These are phyloP conservation scores for Cotesia chilonis DNA, from an alignment of 1,140 invertebrate species.

Conservation along the genomic window DNA sequence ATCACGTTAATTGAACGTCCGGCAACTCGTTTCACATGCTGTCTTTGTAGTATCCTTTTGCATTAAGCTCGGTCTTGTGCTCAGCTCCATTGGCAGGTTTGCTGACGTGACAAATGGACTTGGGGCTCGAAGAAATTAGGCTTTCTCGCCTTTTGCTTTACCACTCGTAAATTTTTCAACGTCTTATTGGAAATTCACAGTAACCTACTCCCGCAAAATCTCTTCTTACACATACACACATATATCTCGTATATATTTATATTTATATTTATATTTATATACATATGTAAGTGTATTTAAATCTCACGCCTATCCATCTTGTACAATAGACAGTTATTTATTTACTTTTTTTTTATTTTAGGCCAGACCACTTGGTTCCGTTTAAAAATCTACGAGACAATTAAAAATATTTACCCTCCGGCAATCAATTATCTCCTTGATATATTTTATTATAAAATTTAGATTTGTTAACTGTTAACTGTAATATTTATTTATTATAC, in stretches of 20 bases:
- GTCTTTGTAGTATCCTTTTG: conserved; percentile 7
- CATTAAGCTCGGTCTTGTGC: background rate
- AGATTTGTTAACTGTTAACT: no score
- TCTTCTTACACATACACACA: background rate
- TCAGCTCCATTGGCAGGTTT: conserved; percentile 32
- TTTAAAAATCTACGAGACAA: no score
- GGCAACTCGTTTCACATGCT: conserved; percentile 36
- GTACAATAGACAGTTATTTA: no score
- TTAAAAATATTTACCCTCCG: no score
- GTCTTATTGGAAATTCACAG: conserved; percentile 33
- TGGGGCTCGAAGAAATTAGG: conserved; percentile 26
- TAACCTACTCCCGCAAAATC: conserved; percentile 35
- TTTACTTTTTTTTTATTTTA: no score
- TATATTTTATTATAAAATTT: no score
- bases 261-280: background rate
- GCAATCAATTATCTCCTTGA: no score
- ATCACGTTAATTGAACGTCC: conserved; percentile 41
- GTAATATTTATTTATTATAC: no score
- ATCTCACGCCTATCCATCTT: no score
- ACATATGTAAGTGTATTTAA: no score
- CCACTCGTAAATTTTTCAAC: conserved; percentile 26
- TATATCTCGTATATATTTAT: background rate
- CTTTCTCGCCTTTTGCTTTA: conserved; percentile 2
- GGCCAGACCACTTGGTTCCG: no score
- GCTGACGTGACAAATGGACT: conserved; percentile 38